Conservation (phyloP, 2,888 invertebrate genomes). For the Willowsia nigromaculata region DNA sequence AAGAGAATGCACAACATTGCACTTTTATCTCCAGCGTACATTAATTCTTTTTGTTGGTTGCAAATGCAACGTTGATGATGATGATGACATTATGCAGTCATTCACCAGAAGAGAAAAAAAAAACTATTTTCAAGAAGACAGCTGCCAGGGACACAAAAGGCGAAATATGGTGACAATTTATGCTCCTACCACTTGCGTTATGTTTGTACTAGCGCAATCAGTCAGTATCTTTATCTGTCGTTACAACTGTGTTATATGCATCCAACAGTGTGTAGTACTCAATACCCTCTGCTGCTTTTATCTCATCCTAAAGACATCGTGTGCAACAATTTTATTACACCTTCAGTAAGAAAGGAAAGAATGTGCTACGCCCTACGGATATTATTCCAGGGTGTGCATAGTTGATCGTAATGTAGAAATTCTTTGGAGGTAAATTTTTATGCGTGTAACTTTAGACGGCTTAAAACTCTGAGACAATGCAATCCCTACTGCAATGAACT, state of each 20-base stretch:
- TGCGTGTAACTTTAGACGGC: too few species aligned
- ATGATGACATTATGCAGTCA: constrained; percentile 3
- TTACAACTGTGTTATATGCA: background rate
- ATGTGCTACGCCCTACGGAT: constrained; percentile 27
- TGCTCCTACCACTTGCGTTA: background rate
- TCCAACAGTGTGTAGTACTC: background rate
- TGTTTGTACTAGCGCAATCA: background rate
- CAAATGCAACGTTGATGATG: background rate
- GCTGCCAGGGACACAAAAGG: constrained; percentile 30
- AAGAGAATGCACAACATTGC: background rate
- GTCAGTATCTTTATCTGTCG: background rate
- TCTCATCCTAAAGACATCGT: constrained; percentile 1
- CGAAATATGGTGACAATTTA: constrained; percentile 49
- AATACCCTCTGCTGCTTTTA: constrained; percentile 34
- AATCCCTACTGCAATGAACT: background rate
- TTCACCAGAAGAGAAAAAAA: background rate
- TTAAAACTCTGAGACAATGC: background rate
- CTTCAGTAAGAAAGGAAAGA: constrained; percentile 18
- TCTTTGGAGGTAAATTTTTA: too few species aligned
- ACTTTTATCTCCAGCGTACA: background rate
- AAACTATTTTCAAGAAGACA: constrained; percentile 16
- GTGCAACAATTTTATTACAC: constrained; percentile 33
- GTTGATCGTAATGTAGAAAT: too few species aligned
- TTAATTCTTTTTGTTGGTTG: background rate
- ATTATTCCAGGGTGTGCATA: too few species aligned